Evolutionary conservation across 1,140 invertebrate genomes (phyloP), one percentile per base, ranked within the genome.

Genomic region (Phymastichus coffea): DNA sequence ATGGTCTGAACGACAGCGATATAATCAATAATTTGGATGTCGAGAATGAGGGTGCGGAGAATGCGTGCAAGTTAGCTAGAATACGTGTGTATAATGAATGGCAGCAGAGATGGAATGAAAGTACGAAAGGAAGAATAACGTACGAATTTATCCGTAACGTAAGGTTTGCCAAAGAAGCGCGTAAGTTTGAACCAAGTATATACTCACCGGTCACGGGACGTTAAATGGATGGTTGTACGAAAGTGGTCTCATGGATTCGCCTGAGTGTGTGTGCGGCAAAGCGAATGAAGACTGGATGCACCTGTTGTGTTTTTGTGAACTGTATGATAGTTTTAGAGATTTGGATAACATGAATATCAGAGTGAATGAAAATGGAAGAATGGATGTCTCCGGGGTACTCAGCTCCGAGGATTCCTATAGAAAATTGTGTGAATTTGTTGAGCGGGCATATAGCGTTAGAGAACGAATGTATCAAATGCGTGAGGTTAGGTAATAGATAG

Each of bases 81-180:
- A 22, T 8, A 0, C 49, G 48, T 20, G n/a, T 38, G 43, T 12
- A 47, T 53, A 41, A 57, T 0, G 3, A 12, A 9, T 63, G 55
- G 55, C 61, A 57, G 48, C 0, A 40, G 12, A 33, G 41, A 14
- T 63, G 60, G 60, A 35, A 57, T 41, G 30, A 23, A 14, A 33
- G 52, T 33, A 37, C 15, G 17, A 49, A 56, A 28, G 60, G 54
- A 1, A 9, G 54, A 28, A 17, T 38, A 12, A 51, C 40, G 4
- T 48, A 53, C 40, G 37, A 47, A 23, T 62, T 37, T 33, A 63
- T 63, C 1, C 38, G 10, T 4, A 15, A 53, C 44, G 60, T 57
- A 0, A 57, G 38, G n/a, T 40, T 57, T 23, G 28, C 14, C 6
- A 12, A 12, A 6, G 6, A 33, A 12, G 6, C 6, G 6, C 38